Conservation (phyloP, 2,113 vertebrate species). For the Coryphaenoides rupestris region DNA sequence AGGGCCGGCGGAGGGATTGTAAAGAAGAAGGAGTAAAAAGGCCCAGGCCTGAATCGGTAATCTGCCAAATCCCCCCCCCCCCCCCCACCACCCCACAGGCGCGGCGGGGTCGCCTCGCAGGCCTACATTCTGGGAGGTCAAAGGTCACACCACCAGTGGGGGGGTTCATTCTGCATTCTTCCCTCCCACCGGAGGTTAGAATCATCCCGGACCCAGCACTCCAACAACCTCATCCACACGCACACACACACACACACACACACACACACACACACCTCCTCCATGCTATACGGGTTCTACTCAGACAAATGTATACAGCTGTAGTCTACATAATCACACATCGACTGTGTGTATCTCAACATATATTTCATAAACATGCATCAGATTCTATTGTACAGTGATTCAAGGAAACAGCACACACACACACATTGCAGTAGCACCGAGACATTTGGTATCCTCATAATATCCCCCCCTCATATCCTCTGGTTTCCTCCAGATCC, state of each 20-base stretch:
- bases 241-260: background rate
- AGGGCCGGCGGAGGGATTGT: conserved; percentile 45
- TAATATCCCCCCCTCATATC: too few relatives aligned
- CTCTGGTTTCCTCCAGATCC: too few relatives aligned
- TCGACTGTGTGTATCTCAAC: too few relatives aligned
- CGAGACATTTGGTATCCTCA: too few relatives aligned
- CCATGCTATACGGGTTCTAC: too few relatives aligned
- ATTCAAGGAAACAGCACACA: too few relatives aligned
- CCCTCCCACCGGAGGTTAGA: conserved; percentile 34
- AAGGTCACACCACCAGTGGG: conserved; percentile 48
- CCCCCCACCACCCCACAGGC: conserved; percentile 48
- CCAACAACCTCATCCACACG: background rate
- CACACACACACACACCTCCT: background rate
- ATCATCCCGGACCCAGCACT: conserved; percentile 9
- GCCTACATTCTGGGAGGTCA: conserved; percentile 57
- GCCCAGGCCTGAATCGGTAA: conserved; percentile 59
- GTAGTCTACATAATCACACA: too few relatives aligned
- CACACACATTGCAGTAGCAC: too few relatives aligned
- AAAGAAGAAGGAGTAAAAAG: conserved; percentile 63
- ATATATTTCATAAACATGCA: too few relatives aligned
- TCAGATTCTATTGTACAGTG: too few relatives aligned
- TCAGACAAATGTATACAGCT: too few relatives aligned
- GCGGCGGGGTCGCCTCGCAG: conserved; percentile 46
- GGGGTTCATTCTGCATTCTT: conserved; percentile 61
- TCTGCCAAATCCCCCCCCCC: conserved; percentile 60